A percentile compares a stretch with the other conserved stretches of the same genome.
Evolutionary conservation across 2,888 invertebrate species (phyloP).

Genomic region (Lagria hirta): DNA sequence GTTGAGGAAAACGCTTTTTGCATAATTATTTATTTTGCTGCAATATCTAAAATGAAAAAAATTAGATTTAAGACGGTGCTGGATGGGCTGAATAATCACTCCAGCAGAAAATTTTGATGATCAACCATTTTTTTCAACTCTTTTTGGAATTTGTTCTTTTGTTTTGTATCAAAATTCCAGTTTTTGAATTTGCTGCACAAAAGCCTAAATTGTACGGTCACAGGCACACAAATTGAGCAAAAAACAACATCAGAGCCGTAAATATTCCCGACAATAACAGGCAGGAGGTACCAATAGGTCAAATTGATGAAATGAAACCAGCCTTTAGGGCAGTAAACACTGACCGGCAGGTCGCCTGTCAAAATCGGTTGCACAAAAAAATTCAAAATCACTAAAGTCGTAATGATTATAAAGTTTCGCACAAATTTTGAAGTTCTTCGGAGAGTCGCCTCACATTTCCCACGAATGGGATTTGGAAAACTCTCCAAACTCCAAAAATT

Average conservation of each 20-base stretch:
- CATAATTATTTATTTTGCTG: slow-evolving; percentile 6
- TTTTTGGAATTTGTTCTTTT: not conserved
- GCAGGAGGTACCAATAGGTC: slow-evolving; percentile 8
- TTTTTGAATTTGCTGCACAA: slow-evolving; percentile 3
- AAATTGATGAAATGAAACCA: slow-evolving; percentile 15
- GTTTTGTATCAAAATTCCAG: not conserved
- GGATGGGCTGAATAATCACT: too few species aligned
- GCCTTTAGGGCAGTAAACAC: slow-evolving; percentile 6
- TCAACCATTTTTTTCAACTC: slow-evolving; percentile 4
- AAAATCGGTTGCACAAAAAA: slow-evolving; percentile 14
- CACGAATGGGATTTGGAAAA: not conserved
- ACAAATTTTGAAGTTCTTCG: slow-evolving; percentile 6
- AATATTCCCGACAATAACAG: slow-evolving; percentile 8
- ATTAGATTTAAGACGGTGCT: too few species aligned
- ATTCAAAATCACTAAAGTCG: slow-evolving; percentile 8
- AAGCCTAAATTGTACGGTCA: slow-evolving; percentile 7
- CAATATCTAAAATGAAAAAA: slow-evolving; percentile 7
- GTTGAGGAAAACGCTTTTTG: slow-evolving; percentile 3
- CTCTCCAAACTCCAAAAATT: slow-evolving; percentile 1
- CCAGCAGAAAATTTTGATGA: slow-evolving; percentile 10
- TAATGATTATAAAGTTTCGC: slow-evolving; percentile 8
- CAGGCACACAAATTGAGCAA: slow-evolving; percentile 11
- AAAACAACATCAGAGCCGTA: slow-evolving; percentile 9
- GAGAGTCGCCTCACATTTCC: slow-evolving; percentile 1
- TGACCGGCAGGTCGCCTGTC: slow-evolving; percentile 9